Evolutionary conservation across 2,888 invertebrate genomes (phyloP).

Genomic region (Lordiphosa andalusiaca): DNA sequence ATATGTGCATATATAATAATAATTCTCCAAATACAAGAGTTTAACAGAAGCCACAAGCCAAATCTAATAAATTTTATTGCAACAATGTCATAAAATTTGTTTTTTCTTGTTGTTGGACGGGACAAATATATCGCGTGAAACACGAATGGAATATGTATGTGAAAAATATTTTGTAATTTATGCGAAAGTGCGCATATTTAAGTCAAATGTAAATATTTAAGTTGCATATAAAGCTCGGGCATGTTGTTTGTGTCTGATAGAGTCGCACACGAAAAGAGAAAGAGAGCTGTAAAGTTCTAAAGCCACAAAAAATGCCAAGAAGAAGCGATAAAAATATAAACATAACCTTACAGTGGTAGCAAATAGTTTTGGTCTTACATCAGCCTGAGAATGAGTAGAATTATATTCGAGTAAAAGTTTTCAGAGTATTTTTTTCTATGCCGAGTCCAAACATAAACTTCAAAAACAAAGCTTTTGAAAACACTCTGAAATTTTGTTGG

Average conservation of each 20-base stretch:
- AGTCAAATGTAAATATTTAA: conserved; percentile 73
- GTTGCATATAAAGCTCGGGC: conserved; percentile 61
- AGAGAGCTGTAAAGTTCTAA: conserved; percentile 54
- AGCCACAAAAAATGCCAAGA: conserved; percentile 45
- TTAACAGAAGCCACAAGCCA: conserved; percentile 56
- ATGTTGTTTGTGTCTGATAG: conserved; percentile 60
- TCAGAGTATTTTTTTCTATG: too few species aligned
- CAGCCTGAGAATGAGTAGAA: too few species aligned
- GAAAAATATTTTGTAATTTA: conserved; percentile 69
- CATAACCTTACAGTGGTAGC: conserved; percentile 1
- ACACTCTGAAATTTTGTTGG: too few species aligned
- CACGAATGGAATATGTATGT: conserved; percentile 49
- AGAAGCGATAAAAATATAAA: conserved; percentile 38
- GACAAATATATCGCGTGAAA: conserved; percentile 48
- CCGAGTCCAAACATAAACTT: too few species aligned
- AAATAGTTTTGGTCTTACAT: too few species aligned
- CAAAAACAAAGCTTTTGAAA: too few species aligned
- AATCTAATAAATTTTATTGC: conserved; percentile 71
- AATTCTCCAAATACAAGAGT: conserved; percentile 39
- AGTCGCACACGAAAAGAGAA: conserved; percentile 27
- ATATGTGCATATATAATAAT: conserved; percentile 6
- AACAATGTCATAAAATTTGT: conserved; percentile 64
- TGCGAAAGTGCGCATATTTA: conserved; percentile 71
- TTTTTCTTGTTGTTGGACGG: conserved; percentile 14
- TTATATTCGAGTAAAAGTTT: too few species aligned